Conservation (phyloP, 2,888 invertebrate genomes). For the Palloptera scutellata region DNA sequence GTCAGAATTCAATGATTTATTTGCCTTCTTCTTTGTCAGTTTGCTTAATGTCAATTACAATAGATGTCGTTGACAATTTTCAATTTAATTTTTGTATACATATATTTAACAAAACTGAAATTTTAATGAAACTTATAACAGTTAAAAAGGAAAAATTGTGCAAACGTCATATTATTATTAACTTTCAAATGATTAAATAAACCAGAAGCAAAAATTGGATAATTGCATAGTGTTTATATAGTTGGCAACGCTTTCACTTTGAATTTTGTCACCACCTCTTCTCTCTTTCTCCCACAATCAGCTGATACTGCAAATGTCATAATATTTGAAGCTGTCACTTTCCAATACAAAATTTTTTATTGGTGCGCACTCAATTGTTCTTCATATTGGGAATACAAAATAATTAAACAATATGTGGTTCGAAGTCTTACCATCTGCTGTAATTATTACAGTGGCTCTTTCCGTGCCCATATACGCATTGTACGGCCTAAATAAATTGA, state of each 20-base stretch:
- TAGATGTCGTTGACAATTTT: too few relatives aligned
- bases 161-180: too few relatives aligned
- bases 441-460: slow-evolving; percentile 69
- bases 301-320: slow-evolving; percentile 18
- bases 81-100: too few relatives aligned
- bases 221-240: too few relatives aligned
- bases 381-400: background rate
- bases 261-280: background rate
- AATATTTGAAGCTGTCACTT: background rate
- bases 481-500: slow-evolving; percentile 71
- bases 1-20: slow-evolving; percentile 18
- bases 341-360: slow-evolving; percentile 5
- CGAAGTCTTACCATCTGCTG: slow-evolving; percentile 73
- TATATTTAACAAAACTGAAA: too few relatives aligned
- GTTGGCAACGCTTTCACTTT: slow-evolving; percentile 1
- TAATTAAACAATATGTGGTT: slow-evolving; percentile 70
- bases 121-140: too few relatives aligned
- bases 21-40: too few relatives aligned
- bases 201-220: too few relatives aligned
- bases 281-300: background rate
- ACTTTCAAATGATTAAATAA: too few relatives aligned
- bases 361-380: background rate
- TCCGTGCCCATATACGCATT: slow-evolving; percentile 71
- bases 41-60: too few relatives aligned
- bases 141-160: too few relatives aligned